Evolutionary conservation across 2,888 invertebrate species (phyloP).

Genomic region (Sminthurides aquaticus): DNA sequence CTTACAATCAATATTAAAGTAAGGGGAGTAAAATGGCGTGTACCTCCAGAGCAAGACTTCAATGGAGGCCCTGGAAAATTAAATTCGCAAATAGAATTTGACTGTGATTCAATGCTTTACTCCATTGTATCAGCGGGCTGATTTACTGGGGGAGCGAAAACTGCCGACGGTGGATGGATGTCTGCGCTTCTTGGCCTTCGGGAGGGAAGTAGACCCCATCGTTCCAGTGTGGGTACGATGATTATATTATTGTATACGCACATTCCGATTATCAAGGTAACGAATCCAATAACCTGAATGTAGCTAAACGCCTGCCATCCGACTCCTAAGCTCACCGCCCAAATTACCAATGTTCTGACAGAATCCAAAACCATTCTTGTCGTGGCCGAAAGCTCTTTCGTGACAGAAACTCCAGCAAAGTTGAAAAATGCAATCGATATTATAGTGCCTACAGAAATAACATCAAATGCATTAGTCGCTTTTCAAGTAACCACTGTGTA

Average conservation of each 20-base stretch:
- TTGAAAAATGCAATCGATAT: constrained; percentile 88
- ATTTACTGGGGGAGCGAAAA: constrained; percentile 28
- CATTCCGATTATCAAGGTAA: constrained; percentile 69
- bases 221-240: constrained; percentile 43
- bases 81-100: no score
- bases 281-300: constrained; percentile 71
- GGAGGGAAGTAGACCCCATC: constrained; percentile 34
- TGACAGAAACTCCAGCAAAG: constrained; percentile 82
- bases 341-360: constrained; percentile 81
- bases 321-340: constrained; percentile 68
- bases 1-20: no score
- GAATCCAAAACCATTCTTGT: constrained; percentile 84
- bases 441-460: constrained; percentile 58
- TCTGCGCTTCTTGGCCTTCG: constrained; percentile 26
- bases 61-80: no score
- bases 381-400: constrained; percentile 87
- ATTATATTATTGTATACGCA: constrained; percentile 64
- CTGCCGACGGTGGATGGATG: constrained; percentile 30
- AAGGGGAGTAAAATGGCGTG: no score
- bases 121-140: constrained; percentile 12
- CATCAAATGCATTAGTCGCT: neutral
- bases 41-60: no score
- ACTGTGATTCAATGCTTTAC: no score
- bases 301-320: constrained; percentile 73
- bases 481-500: neutral